Percentiles rank a stretch among this genome's conserved stretches.
These are phyloP conservation scores for Tyria jacobaeae DNA, from an alignment of 2,888 invertebrate genomes.

Conservation along the genomic window DNA sequence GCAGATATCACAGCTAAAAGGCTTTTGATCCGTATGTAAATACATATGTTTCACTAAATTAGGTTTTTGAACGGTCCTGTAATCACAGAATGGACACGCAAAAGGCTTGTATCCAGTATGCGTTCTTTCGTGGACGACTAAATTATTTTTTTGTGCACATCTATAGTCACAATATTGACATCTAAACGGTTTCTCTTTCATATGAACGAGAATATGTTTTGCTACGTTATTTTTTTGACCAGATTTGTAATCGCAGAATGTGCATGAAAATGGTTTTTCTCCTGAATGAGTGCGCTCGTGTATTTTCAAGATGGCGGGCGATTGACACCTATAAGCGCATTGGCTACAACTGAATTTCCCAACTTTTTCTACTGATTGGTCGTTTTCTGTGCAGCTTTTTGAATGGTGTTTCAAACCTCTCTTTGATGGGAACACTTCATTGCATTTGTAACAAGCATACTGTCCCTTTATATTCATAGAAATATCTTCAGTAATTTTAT, in stretches of 20 bases:
- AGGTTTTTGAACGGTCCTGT: conserved; percentile 82
- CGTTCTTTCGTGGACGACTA: conserved; percentile 82
- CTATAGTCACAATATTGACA: conserved; percentile 84
- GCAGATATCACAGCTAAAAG: conserved; percentile 81
- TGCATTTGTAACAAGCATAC: conserved; percentile 76
- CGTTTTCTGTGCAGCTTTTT: conserved; percentile 61
- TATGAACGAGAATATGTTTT: conserved; percentile 82
- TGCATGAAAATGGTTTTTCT: conserved; percentile 81
- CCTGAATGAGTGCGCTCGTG: conserved; percentile 82
- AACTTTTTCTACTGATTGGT: conserved; percentile 60
- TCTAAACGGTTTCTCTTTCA: conserved; percentile 82
- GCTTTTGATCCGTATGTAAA: conserved; percentile 81
- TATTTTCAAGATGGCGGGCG: conserved; percentile 82
- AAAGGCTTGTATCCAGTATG: conserved; percentile 84
- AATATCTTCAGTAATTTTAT: conserved; percentile 66
- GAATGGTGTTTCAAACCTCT: conserved; percentile 75
- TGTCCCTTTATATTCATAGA: conserved; percentile 76
- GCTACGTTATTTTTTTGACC: conserved; percentile 84
- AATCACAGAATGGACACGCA: conserved; percentile 81
- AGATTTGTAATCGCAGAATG: conserved; percentile 82
- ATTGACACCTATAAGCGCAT: conserved; percentile 81
- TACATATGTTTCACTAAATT: conserved; percentile 85
- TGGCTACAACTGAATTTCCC: conserved; percentile 78
- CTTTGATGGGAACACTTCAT: conserved; percentile 73
- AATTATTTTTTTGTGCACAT: conserved; percentile 83